phyloP scores from a whole-genome alignment of 2,113 vertebrate species.

The Hippocampus barbouri region DNA sequence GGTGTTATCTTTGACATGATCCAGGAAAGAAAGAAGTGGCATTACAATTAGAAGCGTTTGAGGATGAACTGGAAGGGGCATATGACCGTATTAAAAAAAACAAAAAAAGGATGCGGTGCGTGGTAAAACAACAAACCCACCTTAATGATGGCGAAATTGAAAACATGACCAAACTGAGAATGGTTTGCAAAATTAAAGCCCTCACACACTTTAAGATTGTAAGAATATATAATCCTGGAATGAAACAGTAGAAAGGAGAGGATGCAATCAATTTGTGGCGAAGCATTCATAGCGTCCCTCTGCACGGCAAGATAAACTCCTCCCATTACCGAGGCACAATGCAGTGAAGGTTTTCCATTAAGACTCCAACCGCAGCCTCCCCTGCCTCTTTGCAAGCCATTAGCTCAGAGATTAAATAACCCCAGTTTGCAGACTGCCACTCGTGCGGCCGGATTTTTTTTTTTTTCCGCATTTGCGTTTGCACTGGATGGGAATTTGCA shows the following conservation, averaged over 20 bases:
- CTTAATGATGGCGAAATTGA: conserved; percentile 8
- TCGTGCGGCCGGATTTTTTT: conserved; percentile 20
- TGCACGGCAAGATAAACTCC: conserved; percentile 68
- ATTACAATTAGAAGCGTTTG: neutral
- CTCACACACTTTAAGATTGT: neutral
- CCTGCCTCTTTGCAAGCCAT: conserved; percentile 48
- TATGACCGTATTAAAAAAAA: neutral
- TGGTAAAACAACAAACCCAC: neutral
- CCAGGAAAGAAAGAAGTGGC: neutral
- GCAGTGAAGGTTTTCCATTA: conserved; percentile 64
- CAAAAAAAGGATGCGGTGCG: neutral
- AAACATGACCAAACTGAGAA: conserved; percentile 7
- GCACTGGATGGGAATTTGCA: conserved; percentile 18
- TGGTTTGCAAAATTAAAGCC: conserved; percentile 28
- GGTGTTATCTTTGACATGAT: conserved; percentile 19
- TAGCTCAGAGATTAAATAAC: conserved; percentile 51
- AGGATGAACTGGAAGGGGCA: neutral
- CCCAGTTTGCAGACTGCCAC: conserved; percentile 9
- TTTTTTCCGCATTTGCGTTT: conserved; percentile 7
- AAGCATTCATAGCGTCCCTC: conserved; percentile 54
- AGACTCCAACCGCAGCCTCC: conserved; percentile 42
- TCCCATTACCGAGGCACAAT: conserved; percentile 64
- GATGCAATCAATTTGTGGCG: conserved; percentile 45
- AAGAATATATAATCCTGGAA: conserved; percentile 11
- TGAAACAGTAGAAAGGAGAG: conserved; percentile 23